Evolutionary conservation across 2,797 vertebrate genomes (phyloP).

Genomic region (Gadopsis bispinosus): DNA sequence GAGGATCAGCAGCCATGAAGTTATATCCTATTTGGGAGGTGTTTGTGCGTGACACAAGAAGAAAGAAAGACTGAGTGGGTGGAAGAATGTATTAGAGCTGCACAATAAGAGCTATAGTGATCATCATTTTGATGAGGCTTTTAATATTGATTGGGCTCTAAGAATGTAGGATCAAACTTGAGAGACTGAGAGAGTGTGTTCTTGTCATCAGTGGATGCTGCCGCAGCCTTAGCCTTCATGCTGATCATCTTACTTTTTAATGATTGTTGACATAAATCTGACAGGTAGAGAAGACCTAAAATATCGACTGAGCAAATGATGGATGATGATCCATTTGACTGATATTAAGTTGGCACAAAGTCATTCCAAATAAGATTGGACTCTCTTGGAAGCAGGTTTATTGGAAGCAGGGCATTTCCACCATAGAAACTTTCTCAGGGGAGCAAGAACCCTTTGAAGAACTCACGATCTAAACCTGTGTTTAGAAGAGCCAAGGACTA

Average conservation of each 20-base stretch:
- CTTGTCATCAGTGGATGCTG: constrained; percentile 8
- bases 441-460: constrained; percentile 1
- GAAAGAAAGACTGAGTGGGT: constrained; percentile 41
- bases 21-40: constrained; percentile 48
- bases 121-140: constrained; percentile 46
- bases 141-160: constrained; percentile 24
- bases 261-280: constrained; percentile 20
- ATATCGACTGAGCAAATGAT: constrained; percentile 17
- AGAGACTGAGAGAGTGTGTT: constrained; percentile 20
- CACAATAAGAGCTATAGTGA: constrained; percentile 39
- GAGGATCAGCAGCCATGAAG: constrained; percentile 48
- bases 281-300: constrained; percentile 11
- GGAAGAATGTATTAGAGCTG: constrained; percentile 40
- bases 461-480: neutral
- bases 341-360: neutral
- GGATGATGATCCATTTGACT: constrained; percentile 1
- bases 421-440: neutral
- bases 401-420: neutral
- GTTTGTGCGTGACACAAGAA: constrained; percentile 40
- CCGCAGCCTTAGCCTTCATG: constrained; percentile 7
- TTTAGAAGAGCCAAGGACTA: neutral
- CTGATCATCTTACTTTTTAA: constrained; percentile 6
- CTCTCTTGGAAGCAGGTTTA: constrained; percentile 14
- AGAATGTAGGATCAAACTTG: constrained; percentile 13
- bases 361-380: neutral